Percentiles rank a stretch among this genome's conserved stretches.
phyloP scores from a whole-genome alignment of 2,888 invertebrate species.

The Endotricha flammealis region DNA sequence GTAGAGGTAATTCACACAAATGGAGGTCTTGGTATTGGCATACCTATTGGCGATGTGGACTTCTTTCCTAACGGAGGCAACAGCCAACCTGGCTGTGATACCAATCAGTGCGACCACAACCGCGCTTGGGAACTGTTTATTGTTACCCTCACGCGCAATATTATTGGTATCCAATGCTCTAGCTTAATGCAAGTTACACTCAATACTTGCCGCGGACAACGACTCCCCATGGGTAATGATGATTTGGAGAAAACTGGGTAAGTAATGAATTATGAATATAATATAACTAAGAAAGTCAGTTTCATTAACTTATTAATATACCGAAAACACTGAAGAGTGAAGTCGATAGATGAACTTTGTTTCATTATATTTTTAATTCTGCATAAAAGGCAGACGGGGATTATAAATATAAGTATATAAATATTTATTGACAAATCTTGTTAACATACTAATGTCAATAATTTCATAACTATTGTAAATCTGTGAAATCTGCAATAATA shows the following conservation, averaged over 20 bases:
- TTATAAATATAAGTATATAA: too few species aligned
- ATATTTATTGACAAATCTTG: too few species aligned
- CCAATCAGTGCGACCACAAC: constrained; percentile 49
- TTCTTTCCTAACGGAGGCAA: constrained; percentile 79
- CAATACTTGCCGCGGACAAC: constrained; percentile 42
- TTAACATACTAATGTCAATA: too few species aligned
- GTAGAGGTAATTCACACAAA: constrained; percentile 66
- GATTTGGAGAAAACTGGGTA: constrained; percentile 44
- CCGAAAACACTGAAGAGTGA: too few species aligned
- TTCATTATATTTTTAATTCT: too few species aligned
- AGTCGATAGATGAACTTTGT: too few species aligned
- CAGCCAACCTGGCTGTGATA: constrained; percentile 50
- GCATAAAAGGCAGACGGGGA: too few species aligned
- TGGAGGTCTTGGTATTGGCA: constrained; percentile 66
- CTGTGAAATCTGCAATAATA: too few species aligned
- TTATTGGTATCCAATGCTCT: constrained; percentile 40
- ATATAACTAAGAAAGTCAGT: too few species aligned
- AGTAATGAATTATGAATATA: too few species aligned
- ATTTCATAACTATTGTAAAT: too few species aligned
- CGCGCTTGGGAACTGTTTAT: constrained; percentile 54
- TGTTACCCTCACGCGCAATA: constrained; percentile 40
- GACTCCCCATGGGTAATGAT: constrained; percentile 45
- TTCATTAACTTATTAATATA: too few species aligned
- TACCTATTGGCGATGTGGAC: constrained; percentile 70
- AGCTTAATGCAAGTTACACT: constrained; percentile 34